Conservation (phyloP, 2,113 vertebrate genomes). For the Xiphias gladius region DNA sequence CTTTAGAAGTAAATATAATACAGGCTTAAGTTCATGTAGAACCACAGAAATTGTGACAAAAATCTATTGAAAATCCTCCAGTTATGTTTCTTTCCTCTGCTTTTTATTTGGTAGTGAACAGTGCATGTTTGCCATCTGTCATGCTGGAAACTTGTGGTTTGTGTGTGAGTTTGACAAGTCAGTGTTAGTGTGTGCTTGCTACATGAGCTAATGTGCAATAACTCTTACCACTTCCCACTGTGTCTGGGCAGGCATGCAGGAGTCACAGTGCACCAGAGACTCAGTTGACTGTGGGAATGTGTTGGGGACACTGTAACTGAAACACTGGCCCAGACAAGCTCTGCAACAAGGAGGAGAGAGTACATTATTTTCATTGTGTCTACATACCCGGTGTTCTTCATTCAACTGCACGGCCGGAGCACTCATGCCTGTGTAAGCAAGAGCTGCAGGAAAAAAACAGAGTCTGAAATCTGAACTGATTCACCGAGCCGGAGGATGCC, state of each 20-base stretch:
- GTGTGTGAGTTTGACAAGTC: slow-evolving; percentile 49
- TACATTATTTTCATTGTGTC: slow-evolving; percentile 26
- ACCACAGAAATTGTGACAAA: slow-evolving; percentile 2
- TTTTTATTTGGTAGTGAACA: slow-evolving; percentile 11
- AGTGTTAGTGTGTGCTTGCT: slow-evolving; percentile 42
- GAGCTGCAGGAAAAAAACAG: slow-evolving; percentile 12
- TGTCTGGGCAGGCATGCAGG: slow-evolving; percentile 97
- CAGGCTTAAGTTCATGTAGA: slow-evolving; percentile 12
- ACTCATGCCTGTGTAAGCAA: slow-evolving; percentile 13
- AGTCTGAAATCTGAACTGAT: slow-evolving; percentile 45
- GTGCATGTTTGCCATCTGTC: slow-evolving; percentile 22
- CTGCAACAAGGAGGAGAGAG: slow-evolving; percentile 80
- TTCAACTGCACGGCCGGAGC: slow-evolving; percentile 11
- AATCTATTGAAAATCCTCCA: slow-evolving; percentile 1
- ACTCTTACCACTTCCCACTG: slow-evolving; percentile 99
- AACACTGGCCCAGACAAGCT: slow-evolving; percentile 98
- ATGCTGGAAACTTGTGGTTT: slow-evolving; percentile 54
- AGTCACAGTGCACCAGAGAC: slow-evolving; percentile 98
- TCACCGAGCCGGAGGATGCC: slow-evolving; percentile 6
- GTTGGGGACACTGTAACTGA: slow-evolving; percentile 99
- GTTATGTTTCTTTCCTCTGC: slow-evolving; percentile 9
- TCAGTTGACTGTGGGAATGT: slow-evolving; percentile 98
- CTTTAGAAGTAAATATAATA: slow-evolving; percentile 36
- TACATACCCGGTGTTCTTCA: slow-evolving; percentile 4
- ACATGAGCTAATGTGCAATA: slow-evolving; percentile 55